Evolutionary conservation across 2,888 invertebrate genomes (phyloP).

Genomic region (Schizaphis graminum): DNA sequence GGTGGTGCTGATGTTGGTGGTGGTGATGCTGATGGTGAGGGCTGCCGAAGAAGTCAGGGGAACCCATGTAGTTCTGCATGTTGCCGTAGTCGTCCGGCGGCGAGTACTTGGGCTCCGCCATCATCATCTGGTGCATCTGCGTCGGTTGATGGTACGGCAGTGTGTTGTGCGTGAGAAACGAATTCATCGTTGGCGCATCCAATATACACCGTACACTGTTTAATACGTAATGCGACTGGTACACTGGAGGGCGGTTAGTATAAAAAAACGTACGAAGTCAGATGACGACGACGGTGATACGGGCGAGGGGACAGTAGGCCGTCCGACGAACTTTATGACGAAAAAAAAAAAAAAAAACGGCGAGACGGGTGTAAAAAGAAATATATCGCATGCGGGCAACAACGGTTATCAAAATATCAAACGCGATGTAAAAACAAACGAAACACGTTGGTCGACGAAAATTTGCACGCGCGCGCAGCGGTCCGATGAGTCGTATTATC

Average conservation of each 20-base stretch:
- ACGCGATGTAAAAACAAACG: background rate
- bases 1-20: constrained; percentile 68
- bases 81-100: constrained; percentile 63
- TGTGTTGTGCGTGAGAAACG: constrained; percentile 60
- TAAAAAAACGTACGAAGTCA: background rate
- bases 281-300: background rate
- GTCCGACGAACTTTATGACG: background rate
- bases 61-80: constrained; percentile 65
- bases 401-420: background rate
- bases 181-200: constrained; percentile 56
- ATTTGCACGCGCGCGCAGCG: constrained; percentile 28
- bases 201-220: background rate
- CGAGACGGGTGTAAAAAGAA: background rate
- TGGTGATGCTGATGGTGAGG: constrained; percentile 66
- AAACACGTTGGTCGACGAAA: background rate
- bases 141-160: constrained; percentile 59
- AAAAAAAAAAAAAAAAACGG: background rate
- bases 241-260: background rate
- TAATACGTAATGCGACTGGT: background rate
- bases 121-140: constrained; percentile 65
- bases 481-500: background rate
- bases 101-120: constrained; percentile 71
- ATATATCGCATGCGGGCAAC: background rate
- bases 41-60: constrained; percentile 73
- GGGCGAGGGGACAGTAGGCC: background rate